Evolutionary conservation across 30 jellyfish, hydroid and myxozoan genomes (phyloP), one percentile per base, ranked within the genome.

Genomic region (Sanderia malayensis): DNA sequence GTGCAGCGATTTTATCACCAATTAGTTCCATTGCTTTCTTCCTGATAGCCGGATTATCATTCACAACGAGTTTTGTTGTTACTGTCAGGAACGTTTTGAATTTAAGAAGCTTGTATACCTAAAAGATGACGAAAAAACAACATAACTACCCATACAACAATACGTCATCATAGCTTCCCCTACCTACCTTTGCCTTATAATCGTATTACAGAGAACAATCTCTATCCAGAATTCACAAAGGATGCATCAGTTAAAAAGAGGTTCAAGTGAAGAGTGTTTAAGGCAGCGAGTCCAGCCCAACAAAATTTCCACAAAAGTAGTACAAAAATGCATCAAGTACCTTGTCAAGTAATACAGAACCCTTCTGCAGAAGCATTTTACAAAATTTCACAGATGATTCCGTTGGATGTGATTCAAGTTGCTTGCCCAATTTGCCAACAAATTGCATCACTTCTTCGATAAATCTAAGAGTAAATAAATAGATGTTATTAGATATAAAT

Each of bases 11-110:
- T 47, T 79, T 72, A 44, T 74, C 77, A 27, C 85, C 79, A 1
- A 85, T 64, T 71, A 84, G 61, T 44, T 92, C 98, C 20, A 84
- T 72, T 17, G 88, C 85, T 63, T 80, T 92, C 32, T 70, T 92
- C 21, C 86, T 71, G 1, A 92, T 60, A 45, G 74, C 19, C 6
- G 71, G 49, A 34, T 75, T 65, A 17, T 82, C 94, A 65, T 76
- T 84, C 34, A 34, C 13, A 74, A 90, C 47, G 4, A 90, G 86
- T 17, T 61, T 78, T 25, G 49, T n/a, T 1, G 90, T 61, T 17
- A 90, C 98, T 11, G 31, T 30, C 21, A 83, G 41, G 67, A 90
- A 90, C n/a, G 87, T 45, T 23, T 79, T 89, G 44, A 90, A 90
- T 19, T 78, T 82, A 27, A 90, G 58, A 33, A 76, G 74, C 23